Base-by-base conservation (phyloP, 2,113 vertebrate genomes). In the Hystrix brachyura region DNA sequence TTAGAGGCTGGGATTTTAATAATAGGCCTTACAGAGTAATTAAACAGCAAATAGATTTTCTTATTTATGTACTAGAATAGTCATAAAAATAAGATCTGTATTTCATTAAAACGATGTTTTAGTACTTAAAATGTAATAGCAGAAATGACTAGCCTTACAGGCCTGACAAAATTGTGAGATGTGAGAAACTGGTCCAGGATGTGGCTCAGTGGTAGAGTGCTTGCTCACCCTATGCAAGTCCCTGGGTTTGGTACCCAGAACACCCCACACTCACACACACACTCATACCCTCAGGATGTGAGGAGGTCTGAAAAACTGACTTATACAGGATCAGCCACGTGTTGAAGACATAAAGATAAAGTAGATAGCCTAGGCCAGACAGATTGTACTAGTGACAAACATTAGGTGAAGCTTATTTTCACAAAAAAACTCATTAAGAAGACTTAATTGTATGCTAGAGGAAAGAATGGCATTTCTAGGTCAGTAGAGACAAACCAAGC, bases 341-440 rank as follows among this genome's bases (percentile, higher is more conserved):
- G 15, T 94, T 96, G 8, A 89, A 27, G 10, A 94, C 18, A 17
- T 55, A 71, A 34, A 21, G 27, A 53, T 95, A 32, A 87, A 86
- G 51, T 82, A 14, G 83, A 83, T 76, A 90, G 18, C 64, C 17
- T 83, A 46, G 59, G 53, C 62, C 91, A 93, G 59, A 88, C 64
- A 91, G 59, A 53, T 89, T 81, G 57, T 90, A 21, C 38, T 90
- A 64, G 7, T 92, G 14, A 32, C 48, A 94, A 62, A 94, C 46
- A 85, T 69, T 71, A 92, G 64, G 13, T 93, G 46, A 80, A 32
- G 80, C 21, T 97, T 94, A 62, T 65, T 96, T 97, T 87, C 53
- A 46, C 84, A 64, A 81, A 64, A 21, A 21, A 76, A 78, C 48
- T 34, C 46, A 29, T 46, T 13, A 29, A 9, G 48, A 32, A 51